Evolutionary conservation across 1,140 invertebrate genomes (phyloP).

Genomic region (Trichomalopsis sarcophagae): DNA sequence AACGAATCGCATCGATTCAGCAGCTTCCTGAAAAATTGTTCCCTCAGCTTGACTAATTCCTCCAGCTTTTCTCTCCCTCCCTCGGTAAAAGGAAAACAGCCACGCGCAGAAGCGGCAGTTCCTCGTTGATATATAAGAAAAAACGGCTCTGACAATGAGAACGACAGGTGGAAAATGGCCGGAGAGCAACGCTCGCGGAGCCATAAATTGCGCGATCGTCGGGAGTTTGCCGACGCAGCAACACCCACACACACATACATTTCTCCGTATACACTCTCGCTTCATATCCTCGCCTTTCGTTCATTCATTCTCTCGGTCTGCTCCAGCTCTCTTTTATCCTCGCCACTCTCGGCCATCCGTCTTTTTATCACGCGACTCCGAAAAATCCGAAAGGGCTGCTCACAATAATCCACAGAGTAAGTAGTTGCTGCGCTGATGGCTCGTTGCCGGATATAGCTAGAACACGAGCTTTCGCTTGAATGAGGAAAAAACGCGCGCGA

Average conservation of each 20-base stretch:
- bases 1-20: not conserved
- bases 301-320: not conserved
- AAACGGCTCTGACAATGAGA: conserved; percentile 23
- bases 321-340: not conserved
- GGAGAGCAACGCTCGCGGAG: not conserved
- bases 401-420: too few relatives aligned
- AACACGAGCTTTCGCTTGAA: too few relatives aligned
- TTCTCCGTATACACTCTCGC: not conserved
- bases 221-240: not conserved
- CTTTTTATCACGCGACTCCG: conserved; percentile 12
- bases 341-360: conserved; percentile 23
- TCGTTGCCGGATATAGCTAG: too few relatives aligned
- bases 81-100: too few relatives aligned
- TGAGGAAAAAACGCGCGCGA: too few relatives aligned
- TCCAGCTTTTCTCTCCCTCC: not conserved
- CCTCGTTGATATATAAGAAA: conserved; percentile 7
- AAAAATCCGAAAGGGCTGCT: too few relatives aligned
- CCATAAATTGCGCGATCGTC: conserved; percentile 37
- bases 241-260: not conserved
- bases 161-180: conserved; percentile 26
- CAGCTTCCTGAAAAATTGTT: not conserved
- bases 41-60: not conserved
- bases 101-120: not conserved
- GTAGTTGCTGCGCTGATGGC: too few relatives aligned
- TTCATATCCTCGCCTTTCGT: not conserved